Base-by-base conservation (phyloP, 2,797 vertebrate species). In the Centropyge bicolor region DNA sequence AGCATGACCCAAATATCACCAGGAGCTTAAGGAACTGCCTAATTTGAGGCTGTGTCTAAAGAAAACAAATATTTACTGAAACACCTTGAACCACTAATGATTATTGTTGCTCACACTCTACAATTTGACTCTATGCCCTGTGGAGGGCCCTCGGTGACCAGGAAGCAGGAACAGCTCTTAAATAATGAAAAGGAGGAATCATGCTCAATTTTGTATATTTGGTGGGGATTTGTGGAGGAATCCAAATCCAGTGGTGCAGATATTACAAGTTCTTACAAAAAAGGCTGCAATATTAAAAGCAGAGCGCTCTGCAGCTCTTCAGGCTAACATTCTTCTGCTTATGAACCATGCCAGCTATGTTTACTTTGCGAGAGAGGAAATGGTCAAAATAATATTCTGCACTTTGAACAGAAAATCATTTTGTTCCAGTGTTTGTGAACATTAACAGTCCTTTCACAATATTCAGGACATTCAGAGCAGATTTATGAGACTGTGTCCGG, bases 201-300 rank as follows among this genome's bases (percentile, higher is more conserved):
- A 36, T 46, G 74, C 52, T 86, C 74, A 86, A 74, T 88, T 86
- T 86, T 69, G 59, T 67, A 46, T 52, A 68, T 86, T 78, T 87
- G 70, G 2, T 20, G 59, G 79, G 87, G 91, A 93, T 94, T 94
- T 94, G 72, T 52, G 70, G 76, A 86, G 35, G 85, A 90, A 89
- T 89, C 80, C 66, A 85, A 88, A 85, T 86, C 76, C 84, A 86
- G 68, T 12, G 35, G 81, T 49, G 52, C 45, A 86, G 73, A 81
- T 82, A 90, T 86, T 83, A 89, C 72, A 74, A 43, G 62, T 72
- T 67, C 60, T 70, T 78, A 71, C 22, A 57, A 56, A 81, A 51
- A 63, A 56, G 24, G 20, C 55, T 63, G 52, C 52, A 56, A 27
- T 54, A 78, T 70, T 70, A 83, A 74, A 74, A 75, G 43, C 66